Evolutionary conservation across 1,140 invertebrate species (phyloP).

Genomic region (Eueides isabella): DNA sequence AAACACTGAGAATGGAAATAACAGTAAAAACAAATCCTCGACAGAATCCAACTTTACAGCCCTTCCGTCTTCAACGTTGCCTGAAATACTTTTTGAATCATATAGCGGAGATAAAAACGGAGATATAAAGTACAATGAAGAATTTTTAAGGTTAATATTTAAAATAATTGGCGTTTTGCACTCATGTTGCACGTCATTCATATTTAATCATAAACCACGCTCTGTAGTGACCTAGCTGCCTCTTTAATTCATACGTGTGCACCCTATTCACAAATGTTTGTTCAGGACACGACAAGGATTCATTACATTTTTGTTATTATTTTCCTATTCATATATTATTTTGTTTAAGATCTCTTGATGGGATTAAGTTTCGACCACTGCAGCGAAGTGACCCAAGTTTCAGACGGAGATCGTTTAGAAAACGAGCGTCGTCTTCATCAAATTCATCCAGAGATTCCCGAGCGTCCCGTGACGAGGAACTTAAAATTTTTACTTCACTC

Average conservation of each 20-base stretch:
- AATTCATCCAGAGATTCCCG: conserved; percentile 83
- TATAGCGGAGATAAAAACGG: conserved; percentile 70
- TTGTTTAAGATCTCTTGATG: conserved; percentile 84
- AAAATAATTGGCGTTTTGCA: conserved; percentile 44
- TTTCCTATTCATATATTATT: conserved; percentile 69
- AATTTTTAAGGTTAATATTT: conserved; percentile 81
- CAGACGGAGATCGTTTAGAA: conserved; percentile 82
- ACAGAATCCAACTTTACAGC: conserved; percentile 75
- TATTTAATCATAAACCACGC: conserved; percentile 49
- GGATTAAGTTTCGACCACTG: conserved; percentile 82
- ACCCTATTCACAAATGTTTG: conserved; percentile 47
- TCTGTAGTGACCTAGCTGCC: conserved; percentile 58
- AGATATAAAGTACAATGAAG: conserved; percentile 66
- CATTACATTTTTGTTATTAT: conserved; percentile 59
- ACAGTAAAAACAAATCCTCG: conserved; percentile 65
- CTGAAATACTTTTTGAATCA: conserved; percentile 80
- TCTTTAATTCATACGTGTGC: conserved; percentile 42
- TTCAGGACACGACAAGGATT: conserved; percentile 50
- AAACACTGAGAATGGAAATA: conserved; percentile 43
- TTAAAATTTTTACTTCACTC: conserved; percentile 84
- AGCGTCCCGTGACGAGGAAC: conserved; percentile 83
- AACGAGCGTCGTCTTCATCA: conserved; percentile 82
- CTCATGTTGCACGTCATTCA: conserved; percentile 43
- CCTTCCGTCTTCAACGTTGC: conserved; percentile 60
- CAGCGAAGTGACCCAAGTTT: conserved; percentile 83